These are phyloP conservation scores for Torymus texanus DNA, from an alignment of 2,888 invertebrate species.

Conservation along the genomic window DNA sequence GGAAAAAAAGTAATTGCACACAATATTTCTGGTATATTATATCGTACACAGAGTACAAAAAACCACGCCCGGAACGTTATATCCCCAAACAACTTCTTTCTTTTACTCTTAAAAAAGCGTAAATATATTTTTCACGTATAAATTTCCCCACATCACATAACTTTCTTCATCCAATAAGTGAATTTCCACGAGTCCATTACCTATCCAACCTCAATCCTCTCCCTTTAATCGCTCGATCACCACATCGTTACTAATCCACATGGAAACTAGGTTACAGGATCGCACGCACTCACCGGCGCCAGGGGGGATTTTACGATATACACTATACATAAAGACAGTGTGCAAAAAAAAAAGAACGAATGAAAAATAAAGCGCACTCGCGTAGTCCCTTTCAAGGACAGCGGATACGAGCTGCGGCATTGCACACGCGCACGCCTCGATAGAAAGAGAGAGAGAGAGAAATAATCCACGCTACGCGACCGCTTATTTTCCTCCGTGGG, in stretches of 20 bases:
- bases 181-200: too few relatives aligned
- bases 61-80: too few relatives aligned
- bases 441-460: conserved; percentile 13
- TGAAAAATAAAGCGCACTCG: background rate
- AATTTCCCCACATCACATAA: too few relatives aligned
- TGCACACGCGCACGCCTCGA: conserved; percentile 6
- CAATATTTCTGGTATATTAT: too few relatives aligned
- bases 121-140: too few relatives aligned
- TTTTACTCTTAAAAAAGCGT: too few relatives aligned
- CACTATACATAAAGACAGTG: background rate
- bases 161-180: too few relatives aligned
- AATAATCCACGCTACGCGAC: conserved; percentile 25
- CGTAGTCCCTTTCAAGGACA: conserved; percentile 45
- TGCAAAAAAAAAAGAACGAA: background rate
- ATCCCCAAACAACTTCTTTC: too few relatives aligned
- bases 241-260: background rate
- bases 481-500: conserved; percentile 19
- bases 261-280: conserved; percentile 39
- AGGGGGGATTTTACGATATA: background rate
- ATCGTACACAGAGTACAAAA: too few relatives aligned
- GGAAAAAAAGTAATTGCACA: too few relatives aligned
- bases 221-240: background rate
- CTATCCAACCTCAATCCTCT: too few relatives aligned
- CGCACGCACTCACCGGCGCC: background rate
- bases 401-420: conserved; percentile 21